phyloP scores from a whole-genome alignment of 2,888 invertebrate genomes.

The Dinocampus coccinellae region DNA sequence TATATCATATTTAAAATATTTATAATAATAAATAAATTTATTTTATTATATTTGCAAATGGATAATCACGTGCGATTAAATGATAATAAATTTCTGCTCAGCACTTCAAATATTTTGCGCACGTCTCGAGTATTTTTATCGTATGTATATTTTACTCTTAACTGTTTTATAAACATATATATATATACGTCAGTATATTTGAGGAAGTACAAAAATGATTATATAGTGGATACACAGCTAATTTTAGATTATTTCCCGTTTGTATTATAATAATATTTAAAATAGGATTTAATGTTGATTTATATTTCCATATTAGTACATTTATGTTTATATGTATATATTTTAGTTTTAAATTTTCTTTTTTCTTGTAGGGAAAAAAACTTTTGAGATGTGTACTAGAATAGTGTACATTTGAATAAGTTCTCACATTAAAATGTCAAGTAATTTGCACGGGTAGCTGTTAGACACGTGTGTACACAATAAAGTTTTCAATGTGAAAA shows the following conservation, averaged over 20 bases:
- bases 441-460: no score
- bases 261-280: no score
- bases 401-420: no score
- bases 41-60: not conserved
- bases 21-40: not conserved
- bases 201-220: not conserved
- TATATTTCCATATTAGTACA: no score
- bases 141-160: not conserved
- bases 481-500: not conserved
- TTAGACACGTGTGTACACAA: not conserved
- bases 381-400: no score
- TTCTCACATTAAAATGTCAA: no score
- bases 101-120: not conserved
- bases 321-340: not conserved
- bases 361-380: no score
- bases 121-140: not conserved
- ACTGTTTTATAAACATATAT: not conserved
- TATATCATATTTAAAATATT: not conserved
- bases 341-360: no score
- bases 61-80: not conserved
- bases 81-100: slow-evolving; percentile 1
- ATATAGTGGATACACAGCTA: not conserved
- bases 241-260: not conserved
- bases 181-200: slow-evolving; percentile 14
- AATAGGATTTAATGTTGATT: no score